phyloP scores from a whole-genome alignment of 2,113 vertebrate genomes.

The Sebastes schlegelii region DNA sequence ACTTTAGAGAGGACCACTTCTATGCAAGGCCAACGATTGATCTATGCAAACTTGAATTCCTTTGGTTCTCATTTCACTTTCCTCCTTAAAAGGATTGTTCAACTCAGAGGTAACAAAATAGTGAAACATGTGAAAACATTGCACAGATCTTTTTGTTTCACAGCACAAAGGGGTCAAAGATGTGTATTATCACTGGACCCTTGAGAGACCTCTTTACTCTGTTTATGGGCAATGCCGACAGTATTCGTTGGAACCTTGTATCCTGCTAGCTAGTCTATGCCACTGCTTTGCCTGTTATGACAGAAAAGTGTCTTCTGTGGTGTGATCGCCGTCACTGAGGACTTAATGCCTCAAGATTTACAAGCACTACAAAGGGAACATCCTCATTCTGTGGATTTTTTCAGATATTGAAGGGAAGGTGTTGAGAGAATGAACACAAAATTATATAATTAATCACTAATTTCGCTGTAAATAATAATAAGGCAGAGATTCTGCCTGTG shows the following conservation, averaged over 20 bases:
- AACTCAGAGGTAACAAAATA: too few species aligned
- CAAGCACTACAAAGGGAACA: conserved; percentile 9
- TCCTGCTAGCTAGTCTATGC: neutral
- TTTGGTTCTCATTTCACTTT: neutral
- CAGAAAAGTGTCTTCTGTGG: neutral
- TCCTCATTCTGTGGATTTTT: neutral
- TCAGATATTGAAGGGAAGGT: conserved; percentile 12
- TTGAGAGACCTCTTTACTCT: neutral
- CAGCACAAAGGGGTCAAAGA: neutral
- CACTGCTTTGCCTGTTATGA: neutral
- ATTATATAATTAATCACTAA: neutral
- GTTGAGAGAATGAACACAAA: neutral
- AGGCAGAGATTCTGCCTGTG: neutral
- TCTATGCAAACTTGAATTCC: conserved; percentile 23
- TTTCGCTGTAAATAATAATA: conserved; percentile 12
- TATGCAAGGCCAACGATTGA: conserved; percentile 11
- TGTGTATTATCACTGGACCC: neutral
- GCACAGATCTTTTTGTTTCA: neutral
- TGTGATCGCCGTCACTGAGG: neutral
- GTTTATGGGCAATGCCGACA: neutral
- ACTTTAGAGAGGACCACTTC: neutral
- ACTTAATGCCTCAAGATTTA: neutral
- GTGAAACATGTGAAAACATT: conserved; percentile 1
- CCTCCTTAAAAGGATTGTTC: neutral
- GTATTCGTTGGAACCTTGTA: neutral